These are phyloP conservation scores for Mastomys natalensis DNA, from an alignment of 2,113 vertebrate genomes.

Conservation along the genomic window DNA sequence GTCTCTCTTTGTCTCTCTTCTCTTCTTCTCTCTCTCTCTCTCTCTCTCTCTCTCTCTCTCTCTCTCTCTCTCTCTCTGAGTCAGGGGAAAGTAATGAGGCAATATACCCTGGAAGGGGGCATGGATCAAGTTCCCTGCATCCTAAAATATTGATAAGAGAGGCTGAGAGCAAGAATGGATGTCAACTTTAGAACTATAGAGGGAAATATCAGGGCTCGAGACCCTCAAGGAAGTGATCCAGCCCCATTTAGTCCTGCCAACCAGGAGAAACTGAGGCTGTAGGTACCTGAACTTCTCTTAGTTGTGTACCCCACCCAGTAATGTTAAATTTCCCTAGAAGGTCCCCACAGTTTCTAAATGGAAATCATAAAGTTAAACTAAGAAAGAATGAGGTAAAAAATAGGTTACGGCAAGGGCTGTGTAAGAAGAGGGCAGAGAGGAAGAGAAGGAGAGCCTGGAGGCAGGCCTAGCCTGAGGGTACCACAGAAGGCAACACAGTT, in stretches of 20 bases:
- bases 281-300: fast-evolving
- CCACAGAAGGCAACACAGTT: background rate
- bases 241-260: background rate
- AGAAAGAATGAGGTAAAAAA: background rate
- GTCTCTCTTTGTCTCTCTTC: too few species aligned
- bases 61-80: background rate
- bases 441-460: background rate
- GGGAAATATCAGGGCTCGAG: background rate
- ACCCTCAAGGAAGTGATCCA: background rate
- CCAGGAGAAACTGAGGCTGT: background rate
- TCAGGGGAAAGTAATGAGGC: too few species aligned
- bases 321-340: background rate
- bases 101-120: background rate
- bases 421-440: background rate
- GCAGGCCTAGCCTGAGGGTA: background rate
- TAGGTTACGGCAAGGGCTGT: background rate
- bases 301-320: fast-evolving
- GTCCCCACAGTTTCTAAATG: background rate
- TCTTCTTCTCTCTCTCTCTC: background rate
- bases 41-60: background rate
- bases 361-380: background rate
- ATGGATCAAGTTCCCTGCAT: background rate
- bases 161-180: background rate
- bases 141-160: background rate
- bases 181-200: background rate